A percentile compares a stretch with the other conserved stretches of the same genome.
Evolutionary conservation across 2,888 invertebrate species (phyloP).

Genomic region (Athalia circularis): DNA sequence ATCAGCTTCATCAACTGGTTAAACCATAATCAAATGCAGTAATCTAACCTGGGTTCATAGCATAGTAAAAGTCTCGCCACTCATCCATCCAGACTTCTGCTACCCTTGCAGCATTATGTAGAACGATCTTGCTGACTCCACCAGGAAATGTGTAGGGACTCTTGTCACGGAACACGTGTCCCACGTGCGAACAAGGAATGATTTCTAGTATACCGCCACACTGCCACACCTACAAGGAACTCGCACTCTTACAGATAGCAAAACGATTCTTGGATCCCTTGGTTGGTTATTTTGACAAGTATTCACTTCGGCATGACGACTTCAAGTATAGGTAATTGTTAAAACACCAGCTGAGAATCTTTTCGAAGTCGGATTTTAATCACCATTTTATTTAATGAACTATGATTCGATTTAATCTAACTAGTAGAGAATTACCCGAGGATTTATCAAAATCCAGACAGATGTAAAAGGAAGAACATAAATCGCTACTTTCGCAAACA

Average conservation of each 20-base stretch:
- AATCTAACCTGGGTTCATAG: slow-evolving; percentile 96
- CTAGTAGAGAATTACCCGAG: too few relatives aligned
- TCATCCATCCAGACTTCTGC: slow-evolving; percentile 99
- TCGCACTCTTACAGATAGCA: slow-evolving; percentile 48
- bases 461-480: too few relatives aligned
- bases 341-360: neutral
- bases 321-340: slow-evolving; percentile 10
- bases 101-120: slow-evolving; percentile 98
- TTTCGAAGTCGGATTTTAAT: neutral
- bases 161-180: slow-evolving; percentile 98
- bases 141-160: slow-evolving; percentile 99
- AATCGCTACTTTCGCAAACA: too few relatives aligned
- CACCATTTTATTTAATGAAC: too few relatives aligned
- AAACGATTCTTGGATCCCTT: slow-evolving; percentile 23
- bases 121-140: slow-evolving; percentile 96
- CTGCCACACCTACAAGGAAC: slow-evolving; percentile 90
- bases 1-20: slow-evolving; percentile 22
- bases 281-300: slow-evolving; percentile 20
- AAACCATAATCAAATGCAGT: slow-evolving; percentile 52
- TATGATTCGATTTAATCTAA: too few relatives aligned
- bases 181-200: slow-evolving; percentile 96
- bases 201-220: slow-evolving; percentile 97
- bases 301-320: slow-evolving; percentile 3
- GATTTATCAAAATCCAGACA: too few relatives aligned
- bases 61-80: slow-evolving; percentile 99